Evolutionary conservation across 1,140 invertebrate species (phyloP).

Genomic region (Megathymus violae): DNA sequence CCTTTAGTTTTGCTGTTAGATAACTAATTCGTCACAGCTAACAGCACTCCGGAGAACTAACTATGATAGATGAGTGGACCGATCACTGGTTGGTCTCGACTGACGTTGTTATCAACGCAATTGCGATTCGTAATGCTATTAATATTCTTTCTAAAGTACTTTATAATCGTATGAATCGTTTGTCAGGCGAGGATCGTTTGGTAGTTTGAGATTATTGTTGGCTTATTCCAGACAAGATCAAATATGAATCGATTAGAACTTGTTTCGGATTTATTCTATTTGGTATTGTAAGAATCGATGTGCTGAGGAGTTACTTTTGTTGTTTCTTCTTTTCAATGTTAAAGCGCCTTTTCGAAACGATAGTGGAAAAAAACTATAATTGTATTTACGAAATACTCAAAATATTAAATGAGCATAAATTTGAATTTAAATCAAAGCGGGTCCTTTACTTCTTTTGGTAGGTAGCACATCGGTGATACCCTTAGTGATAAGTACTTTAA

Average conservation of each 20-base stretch:
- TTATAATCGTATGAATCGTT: constrained; percentile 1
- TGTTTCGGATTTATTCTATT: too few species aligned
- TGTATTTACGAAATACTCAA: too few species aligned
- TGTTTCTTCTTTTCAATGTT: too few species aligned
- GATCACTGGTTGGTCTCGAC: not conserved
- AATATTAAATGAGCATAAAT: too few species aligned
- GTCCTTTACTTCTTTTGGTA: too few species aligned
- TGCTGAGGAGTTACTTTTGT: too few species aligned
- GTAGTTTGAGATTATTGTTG: not conserved
- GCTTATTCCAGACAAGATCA: not conserved
- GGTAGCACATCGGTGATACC: too few species aligned
- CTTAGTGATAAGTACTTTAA: too few species aligned
- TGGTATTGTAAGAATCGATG: too few species aligned
- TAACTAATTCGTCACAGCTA: constrained; percentile 3
- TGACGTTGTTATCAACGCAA: constrained; percentile 20
- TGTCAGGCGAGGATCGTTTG: not conserved
- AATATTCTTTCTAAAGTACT: constrained; percentile 16
- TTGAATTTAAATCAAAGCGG: too few species aligned
- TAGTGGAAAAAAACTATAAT: too few species aligned
- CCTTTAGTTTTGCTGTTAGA: not conserved
- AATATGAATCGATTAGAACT: not conserved
- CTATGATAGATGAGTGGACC: constrained; percentile 22
- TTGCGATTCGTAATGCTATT: constrained; percentile 22
- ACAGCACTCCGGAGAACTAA: constrained; percentile 21
- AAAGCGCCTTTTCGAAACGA: too few species aligned